Conservation (phyloP, 2,113 vertebrate species). For the Xiphophorus maculatus region DNA sequence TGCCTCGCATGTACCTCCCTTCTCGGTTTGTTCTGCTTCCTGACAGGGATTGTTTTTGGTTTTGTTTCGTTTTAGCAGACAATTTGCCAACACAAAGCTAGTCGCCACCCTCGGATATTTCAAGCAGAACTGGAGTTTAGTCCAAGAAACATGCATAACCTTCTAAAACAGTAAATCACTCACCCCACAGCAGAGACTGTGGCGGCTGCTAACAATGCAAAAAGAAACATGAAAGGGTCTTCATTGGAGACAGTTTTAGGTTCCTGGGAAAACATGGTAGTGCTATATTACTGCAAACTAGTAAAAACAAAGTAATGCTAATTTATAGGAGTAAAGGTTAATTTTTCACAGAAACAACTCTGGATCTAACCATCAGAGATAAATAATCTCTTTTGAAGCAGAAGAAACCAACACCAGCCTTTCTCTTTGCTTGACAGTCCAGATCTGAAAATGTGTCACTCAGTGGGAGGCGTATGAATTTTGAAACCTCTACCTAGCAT, state of each 20-base stretch:
- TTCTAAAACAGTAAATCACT: conserved; percentile 15
- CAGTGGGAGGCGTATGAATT: no score
- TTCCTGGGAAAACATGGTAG: background rate
- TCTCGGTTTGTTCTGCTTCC: conserved; percentile 28
- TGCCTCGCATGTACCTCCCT: conserved; percentile 10
- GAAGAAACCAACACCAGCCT: no score
- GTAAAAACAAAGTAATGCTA: background rate
- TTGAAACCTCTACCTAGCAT: no score
- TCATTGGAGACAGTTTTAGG: background rate
- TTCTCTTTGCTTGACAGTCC: no score
- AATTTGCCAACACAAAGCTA: background rate
- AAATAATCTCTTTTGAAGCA: no score
- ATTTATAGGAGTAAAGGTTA: background rate
- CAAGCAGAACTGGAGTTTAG: conserved; percentile 33
- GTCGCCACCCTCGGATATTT: conserved; percentile 26
- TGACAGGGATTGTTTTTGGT: conserved; percentile 40
- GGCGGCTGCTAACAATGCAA: background rate
- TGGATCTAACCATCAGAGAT: background rate
- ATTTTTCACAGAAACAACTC: no score
- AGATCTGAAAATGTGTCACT: no score
- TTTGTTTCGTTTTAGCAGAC: conserved; percentile 12
- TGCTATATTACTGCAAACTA: background rate
- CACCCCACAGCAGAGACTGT: background rate
- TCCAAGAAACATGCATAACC: conserved; percentile 30
- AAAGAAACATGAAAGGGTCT: background rate